Percentiles rank a stretch among this genome's conserved stretches.
Evolutionary conservation across 1,140 invertebrate genomes (phyloP).

Genomic region (Mya arenaria): DNA sequence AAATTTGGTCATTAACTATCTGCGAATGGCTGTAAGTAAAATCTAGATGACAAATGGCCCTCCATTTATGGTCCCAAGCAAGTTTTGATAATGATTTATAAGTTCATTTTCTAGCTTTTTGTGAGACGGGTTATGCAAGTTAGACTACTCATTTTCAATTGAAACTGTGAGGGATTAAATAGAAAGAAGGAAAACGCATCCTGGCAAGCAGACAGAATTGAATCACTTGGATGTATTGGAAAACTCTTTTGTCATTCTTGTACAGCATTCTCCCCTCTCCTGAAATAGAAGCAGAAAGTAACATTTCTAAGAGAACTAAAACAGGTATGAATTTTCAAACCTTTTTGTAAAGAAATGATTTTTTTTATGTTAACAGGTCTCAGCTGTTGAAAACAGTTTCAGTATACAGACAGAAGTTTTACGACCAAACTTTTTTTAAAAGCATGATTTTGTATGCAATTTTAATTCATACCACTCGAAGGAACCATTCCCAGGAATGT

Average conservation of each 20-base stretch:
- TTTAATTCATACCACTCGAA: neutral
- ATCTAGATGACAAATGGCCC: constrained; percentile 19
- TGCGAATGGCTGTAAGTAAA: neutral
- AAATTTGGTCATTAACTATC: neutral
- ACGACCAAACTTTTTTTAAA: neutral
- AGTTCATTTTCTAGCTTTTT: constrained; percentile 21
- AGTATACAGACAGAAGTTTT: neutral
- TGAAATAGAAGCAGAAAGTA: neutral
- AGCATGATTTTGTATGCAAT: neutral
- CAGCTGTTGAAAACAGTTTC: too few relatives aligned
- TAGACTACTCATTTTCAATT: neutral
- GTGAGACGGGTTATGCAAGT: neutral
- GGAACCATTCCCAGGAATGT: neutral
- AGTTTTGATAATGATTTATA: constrained; percentile 32
- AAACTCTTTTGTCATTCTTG: neutral
- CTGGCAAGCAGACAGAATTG: neutral
- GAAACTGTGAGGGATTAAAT: neutral
- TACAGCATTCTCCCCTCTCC: neutral
- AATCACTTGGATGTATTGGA: neutral
- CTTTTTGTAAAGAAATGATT: neutral
- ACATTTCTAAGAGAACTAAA: neutral
- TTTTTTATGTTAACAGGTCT: neutral
- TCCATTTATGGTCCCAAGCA: neutral
- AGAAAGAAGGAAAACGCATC: neutral
- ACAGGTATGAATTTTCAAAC: neutral